Evolutionary conservation across 2,888 invertebrate species (phyloP), one percentile per base, ranked within the genome.

Genomic region (Drosophila hamatofila): DNA sequence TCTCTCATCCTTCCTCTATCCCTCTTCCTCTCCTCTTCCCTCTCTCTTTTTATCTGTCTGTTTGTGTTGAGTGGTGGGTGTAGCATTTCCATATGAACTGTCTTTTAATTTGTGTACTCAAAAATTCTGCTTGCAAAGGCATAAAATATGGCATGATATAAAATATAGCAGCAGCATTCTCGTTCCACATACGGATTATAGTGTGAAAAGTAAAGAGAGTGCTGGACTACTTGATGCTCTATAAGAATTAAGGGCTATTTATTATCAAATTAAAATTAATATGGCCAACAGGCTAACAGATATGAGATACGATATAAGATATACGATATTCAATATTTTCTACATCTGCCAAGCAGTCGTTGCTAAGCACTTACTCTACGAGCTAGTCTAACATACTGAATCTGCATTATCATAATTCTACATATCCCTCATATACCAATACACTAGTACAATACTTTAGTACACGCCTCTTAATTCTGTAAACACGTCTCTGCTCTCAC

Each of bases 91-190:
- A 57, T 67, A 49, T 42, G 63, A 44, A 37, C 9, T 63, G 37
- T 66, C 72, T 81, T 81, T 77, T 59, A 61, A 80, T 77, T 72
- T 81, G 44, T 48, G 39, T 80, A 60, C 66, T 70, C 60, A 59
- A 75, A 79, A 80, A 69, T 69, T 52, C 57, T n/a, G 69, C 66
- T 44, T 61, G 61, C 58, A 55, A 49, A 61, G 66, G 72, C 69
- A 74, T 71, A 66, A 90, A 82, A 80, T 75, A 83, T 76, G 72
- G 76, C 82, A 54, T 61, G 23, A 55, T 70, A 62, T 58, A 49
- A 75, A 52, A 57, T 48, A 44, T n/a, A 18, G 37, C 27, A 27
- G 25, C 11, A 16, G 37, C 16, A 18, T 9, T 23, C 35, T 35
- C 33, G 25, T 25, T 42, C 23, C 41, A 33, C 54, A 35, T 65